Base-by-base conservation (phyloP, 2,113 vertebrate species). In the Microtus richardsoni region DNA sequence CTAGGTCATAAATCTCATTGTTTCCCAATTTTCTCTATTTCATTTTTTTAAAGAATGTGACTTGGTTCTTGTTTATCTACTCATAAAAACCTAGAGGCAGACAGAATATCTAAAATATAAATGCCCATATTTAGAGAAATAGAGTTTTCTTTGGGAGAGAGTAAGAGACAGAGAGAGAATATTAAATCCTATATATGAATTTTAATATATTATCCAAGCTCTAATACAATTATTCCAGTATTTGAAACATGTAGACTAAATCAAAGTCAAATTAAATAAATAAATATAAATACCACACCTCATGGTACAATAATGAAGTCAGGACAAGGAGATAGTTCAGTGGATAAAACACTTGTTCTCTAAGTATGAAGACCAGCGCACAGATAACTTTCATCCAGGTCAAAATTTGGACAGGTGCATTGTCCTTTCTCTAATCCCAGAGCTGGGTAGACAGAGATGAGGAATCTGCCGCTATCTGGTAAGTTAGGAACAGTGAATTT, bases 1-100 rank as follows among this genome's bases (percentile, higher is more conserved):
- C 92, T 96, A 94, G 94, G 91, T 96, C 93, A 96, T 96, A 98
- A 96, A 97, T 96, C 96, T 97, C 79, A 96, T 96, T 97, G 83
- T 80, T 79, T 96, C 85, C 71, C 74, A 89, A 49, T 95, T 95
- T 95, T 95, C 74, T 97, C 47, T 85, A 88, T 92, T 83, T 85
- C 33, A 92, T 88, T 77, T 77, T 92, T 21, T 96, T 94, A 90
- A 68, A 75, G 70, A 89, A 82, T 83, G 89, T 93, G 86, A 97
- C 41, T 91, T 84, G 73, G 54, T 24, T 88, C 54, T 86, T 97
- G 39, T 95, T 97, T 97, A 95, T 91, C 88, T 95, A 86, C 96
- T 68, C 54, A 83, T 75, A 54, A 10, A 92, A 84, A 96, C 41
- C 78, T 88, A 24, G 49, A 93, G 47, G 49, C 85, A 97, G 60